A percentile compares a stretch with the other conserved stretches of the same genome.
Evolutionary conservation across 2,888 invertebrate species (phyloP).

Genomic region (Galeruca laticollis): DNA sequence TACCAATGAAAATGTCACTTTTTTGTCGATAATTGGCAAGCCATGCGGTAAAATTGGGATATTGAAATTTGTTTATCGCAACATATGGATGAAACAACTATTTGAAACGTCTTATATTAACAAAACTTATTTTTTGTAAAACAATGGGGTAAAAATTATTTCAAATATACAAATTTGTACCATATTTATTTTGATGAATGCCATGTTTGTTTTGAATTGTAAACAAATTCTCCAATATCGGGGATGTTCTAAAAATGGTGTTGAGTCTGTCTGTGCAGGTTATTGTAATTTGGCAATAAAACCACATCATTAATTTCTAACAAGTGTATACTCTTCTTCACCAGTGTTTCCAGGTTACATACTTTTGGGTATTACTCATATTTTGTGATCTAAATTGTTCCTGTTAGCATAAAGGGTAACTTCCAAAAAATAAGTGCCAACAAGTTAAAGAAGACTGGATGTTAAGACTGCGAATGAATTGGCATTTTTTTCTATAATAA

Average conservation of each 20-base stretch:
- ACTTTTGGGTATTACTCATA: conserved; percentile 10
- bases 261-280: neutral
- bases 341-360: conserved; percentile 14
- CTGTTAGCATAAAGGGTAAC: conserved; percentile 40
- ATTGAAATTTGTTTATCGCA: too few species aligned
- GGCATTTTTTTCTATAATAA: conserved; percentile 24
- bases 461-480: conserved; percentile 48
- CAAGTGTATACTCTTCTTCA: neutral
- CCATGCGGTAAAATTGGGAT: too few species aligned
- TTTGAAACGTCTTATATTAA: too few species aligned
- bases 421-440: conserved; percentile 52
- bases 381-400: conserved; percentile 48
- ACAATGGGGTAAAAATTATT: too few species aligned
- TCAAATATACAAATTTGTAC: neutral
- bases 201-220: neutral
- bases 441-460: conserved; percentile 46
- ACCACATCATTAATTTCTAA: neutral
- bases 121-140: too few species aligned
- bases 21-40: too few species aligned
- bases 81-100: too few species aligned
- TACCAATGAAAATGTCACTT: too few species aligned
- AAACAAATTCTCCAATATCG: neutral
- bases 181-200: neutral
- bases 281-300: neutral
- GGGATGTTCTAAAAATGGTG: neutral